Base-by-base conservation (phyloP, 2,113 vertebrate species). In the Tenrec ecaudatus region DNA sequence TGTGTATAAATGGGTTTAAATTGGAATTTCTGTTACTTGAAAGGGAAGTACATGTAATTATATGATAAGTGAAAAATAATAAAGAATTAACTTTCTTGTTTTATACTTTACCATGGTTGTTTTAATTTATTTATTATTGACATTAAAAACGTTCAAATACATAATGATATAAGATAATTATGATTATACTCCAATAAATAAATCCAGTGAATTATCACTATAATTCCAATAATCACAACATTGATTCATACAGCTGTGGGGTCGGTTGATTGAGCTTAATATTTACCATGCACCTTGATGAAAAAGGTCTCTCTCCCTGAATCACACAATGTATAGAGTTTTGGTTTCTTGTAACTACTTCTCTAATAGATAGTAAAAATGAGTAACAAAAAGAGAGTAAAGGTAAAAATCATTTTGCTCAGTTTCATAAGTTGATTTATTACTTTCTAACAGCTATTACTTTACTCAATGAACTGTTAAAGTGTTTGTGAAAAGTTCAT, bases 341-440 rank as follows among this genome's bases (percentile, higher is more conserved):
- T 90, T 43, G 16, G 40, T 90, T 94, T 94, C 27, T 81, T 84
- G 64, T 76, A 19, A 81, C 40, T 81, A 10, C 80, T 80, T 80
- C 57, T 86, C 22, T 0, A 29, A 6, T 73, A 27, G 86, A 75
- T 86, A 73, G 76, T 81, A 86, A 90, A 86, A 66, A n/a, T n/a
- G n/a, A n/a, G 31, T 64, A 81, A 29, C 86, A 76, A 23, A 76
- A 66, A 86, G 36, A 22, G 5, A 81, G 22, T 66, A 40, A 81
- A 86, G 16, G 66, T 86, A 90, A 90, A 90, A 27, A 73, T 11
- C 27, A 86, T 84, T 83, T 87, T 60, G 3, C 47, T 88, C 71
- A 84, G 27, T 33, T 64, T 88, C 38, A 31, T 79, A n/a, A 84
- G 84, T 90, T 91, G 86, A 86, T 88, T 53, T 82, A 36, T 47